These are phyloP conservation scores for Pygoscelis adeliae DNA, from an alignment of 2,113 vertebrate genomes.

Conservation along the genomic window DNA sequence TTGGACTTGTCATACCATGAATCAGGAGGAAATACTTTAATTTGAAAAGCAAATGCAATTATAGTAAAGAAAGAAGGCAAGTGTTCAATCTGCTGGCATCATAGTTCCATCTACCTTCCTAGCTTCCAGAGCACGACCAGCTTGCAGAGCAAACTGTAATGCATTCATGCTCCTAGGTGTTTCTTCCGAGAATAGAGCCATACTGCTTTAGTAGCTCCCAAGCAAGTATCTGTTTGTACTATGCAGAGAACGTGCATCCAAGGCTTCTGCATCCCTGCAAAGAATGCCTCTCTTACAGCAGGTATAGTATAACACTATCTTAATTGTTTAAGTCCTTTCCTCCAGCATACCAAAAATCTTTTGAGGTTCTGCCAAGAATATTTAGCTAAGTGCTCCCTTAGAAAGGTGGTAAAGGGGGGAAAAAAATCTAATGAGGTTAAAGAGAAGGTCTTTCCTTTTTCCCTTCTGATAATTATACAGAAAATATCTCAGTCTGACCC, in stretches of 20 bases:
- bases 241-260: fast-evolving
- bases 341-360: neutral
- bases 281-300: neutral
- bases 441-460: neutral
- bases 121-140: neutral
- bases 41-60: conserved; percentile 34
- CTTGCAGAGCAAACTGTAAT: neutral
- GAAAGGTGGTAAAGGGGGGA: neutral
- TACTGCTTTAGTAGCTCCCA: neutral
- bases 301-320: neutral
- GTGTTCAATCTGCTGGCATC: neutral
- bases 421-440: neutral
- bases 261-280: neutral
- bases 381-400: neutral
- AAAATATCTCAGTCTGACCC: neutral
- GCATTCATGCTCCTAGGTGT: neutral
- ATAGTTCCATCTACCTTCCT: neutral
- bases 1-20: neutral
- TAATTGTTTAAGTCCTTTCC: neutral
- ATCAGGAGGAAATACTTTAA: conserved; percentile 20
- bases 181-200: neutral
- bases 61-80: neutral
- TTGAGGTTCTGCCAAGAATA: neutral
- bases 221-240: neutral
- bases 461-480: neutral